Conservation (phyloP, 1,140 invertebrate species). For the Drosophila kanapiae region DNA sequence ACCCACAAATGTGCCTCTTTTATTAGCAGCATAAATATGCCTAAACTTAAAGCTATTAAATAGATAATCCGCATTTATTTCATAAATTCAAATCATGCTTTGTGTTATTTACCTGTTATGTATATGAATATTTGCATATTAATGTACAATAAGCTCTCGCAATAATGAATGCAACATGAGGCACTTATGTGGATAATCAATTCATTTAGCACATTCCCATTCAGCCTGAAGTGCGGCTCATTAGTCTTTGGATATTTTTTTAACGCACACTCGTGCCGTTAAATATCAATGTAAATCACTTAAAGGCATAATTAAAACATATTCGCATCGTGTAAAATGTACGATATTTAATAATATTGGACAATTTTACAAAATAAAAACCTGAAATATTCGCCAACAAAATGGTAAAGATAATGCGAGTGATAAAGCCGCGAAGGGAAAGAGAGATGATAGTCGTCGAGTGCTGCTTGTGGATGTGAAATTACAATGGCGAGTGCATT, state of each 20-base stretch:
- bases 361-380: constrained; percentile 25
- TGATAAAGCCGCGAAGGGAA: neutral
- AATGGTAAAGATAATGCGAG: neutral
- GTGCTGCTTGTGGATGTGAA: constrained; percentile 44
- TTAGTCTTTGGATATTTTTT: constrained; percentile 43
- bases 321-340: constrained; percentile 54
- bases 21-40: neutral
- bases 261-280: constrained; percentile 2
- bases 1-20: no score
- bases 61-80: neutral
- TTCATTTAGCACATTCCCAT: constrained; percentile 37
- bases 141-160: neutral
- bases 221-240: constrained; percentile 37
- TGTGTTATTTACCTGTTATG: neutral
- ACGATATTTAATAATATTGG: constrained; percentile 37
- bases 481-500: constrained; percentile 73
- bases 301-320: constrained; percentile 75
- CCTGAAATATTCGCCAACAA: constrained; percentile 17
- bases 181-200: constrained; percentile 32
- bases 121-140: neutral
- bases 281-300: constrained; percentile 68
- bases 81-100: neutral
- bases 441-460: constrained; percentile 1
- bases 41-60: neutral
- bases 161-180: constrained; percentile 21